Base-by-base conservation (phyloP, 2,888 invertebrate species). In the Rambutsinella grinnellia region DNA sequence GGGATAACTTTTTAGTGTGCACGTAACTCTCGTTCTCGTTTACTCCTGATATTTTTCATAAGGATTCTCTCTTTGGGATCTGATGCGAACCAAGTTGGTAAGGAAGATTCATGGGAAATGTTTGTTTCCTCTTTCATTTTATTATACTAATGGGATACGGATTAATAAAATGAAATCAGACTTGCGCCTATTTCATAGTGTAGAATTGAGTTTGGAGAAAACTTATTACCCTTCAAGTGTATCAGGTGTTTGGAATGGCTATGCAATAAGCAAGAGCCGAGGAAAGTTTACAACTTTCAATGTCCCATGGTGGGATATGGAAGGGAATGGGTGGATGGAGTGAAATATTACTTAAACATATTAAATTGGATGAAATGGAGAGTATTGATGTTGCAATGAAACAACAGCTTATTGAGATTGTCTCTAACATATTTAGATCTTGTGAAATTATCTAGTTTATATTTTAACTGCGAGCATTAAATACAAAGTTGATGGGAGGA, bases 201-300 rank as follows among this genome's bases (percentile, higher is more conserved):
- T n/a, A n/a, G n/a, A n/a, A n/a, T n/a, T n/a, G n/a, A n/a, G n/a
- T n/a, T n/a, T n/a, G n/a, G n/a, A n/a, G n/a, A n/a, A 36, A 36
- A 72, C 49, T 72, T 65, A 72, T 72, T 60, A 57, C 66, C 46
- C 6, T 13, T 36, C 36, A 13, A 36, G 36, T 60, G 72, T 54
- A 72, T 72, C 72, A 72, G 72, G 72, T 72, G 72, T 60, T 51
- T 26, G 8, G 51, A 63, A 72, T 66, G 56, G 46, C 72, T 54
- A n/a, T n/a, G 53, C 65, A 63, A 65, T 65, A 54, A 65, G 65
- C 49, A 36, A 27, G 8, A 46, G 19, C 53, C 44, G 60, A 51
- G 28, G 46, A 56, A 49, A 71, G 23, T 62, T 66, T 57, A 71
- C 57, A 66, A 66, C 56, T 51, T 36, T 56, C 49, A 5, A 15